Evolutionary conservation across 2,797 vertebrate genomes (phyloP), one percentile per base, ranked within the genome.

Genomic region (Nyctibius grandis): DNA sequence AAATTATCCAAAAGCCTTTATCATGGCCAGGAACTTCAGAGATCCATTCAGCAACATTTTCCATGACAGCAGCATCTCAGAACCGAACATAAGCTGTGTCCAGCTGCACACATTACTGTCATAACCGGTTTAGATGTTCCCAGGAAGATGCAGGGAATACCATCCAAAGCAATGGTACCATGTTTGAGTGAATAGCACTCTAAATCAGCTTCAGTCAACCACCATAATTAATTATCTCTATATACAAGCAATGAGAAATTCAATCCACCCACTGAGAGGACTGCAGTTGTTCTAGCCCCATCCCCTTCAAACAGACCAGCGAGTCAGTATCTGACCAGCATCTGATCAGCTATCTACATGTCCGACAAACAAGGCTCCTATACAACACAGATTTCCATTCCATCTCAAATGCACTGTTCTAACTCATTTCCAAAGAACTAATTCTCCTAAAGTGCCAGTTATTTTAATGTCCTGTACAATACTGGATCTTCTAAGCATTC

Each of bases 281-380:
- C 65, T 40, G 69, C n/a, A 80, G 63, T 47, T 91, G 88, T 67
- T 95, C 48, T 25, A 87, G 82, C 21, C 64, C 85, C 73, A 76
- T 13, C 82, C 44, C 57, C 61, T 83, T 73, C 64, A 57, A 64
- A 45, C 48, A 65, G n/a, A 40, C 9, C 40, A 53, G 64, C 36
- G 9, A 93, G 45, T 20, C 73, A 11, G 44, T 14, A 33, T 33
- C 69, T 56, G 17, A 38, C 69, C 60, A 45, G 65, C 21, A 63
- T 14, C 57, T 56, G 54, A 57, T 18, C 70, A 42, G 82, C 38
- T 11, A 51, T 9, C 50, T 44, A 19, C 3, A 4, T 1, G 1
- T 12, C 53, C 14, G 1, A 73, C 44, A 47, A 48, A 36, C 42
- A 54, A 64, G 26, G 40, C 31, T 50, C 47, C 15, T 6, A 63